Conservation (phyloP, 1,140 invertebrate species). For the Drosophila pectinifera region DNA sequence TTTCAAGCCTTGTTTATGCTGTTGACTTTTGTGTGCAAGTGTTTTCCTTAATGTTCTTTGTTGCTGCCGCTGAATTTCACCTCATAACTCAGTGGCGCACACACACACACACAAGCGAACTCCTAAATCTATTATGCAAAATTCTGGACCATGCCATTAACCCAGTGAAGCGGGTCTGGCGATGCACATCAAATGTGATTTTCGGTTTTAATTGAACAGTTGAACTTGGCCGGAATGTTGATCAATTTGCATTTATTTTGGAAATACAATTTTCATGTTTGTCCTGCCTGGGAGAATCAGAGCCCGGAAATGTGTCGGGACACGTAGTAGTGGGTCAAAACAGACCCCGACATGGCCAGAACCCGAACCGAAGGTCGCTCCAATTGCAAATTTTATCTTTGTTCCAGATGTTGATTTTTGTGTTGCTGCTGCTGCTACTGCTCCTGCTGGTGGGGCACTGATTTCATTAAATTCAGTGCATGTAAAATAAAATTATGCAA, state of each 20-base stretch:
- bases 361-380: conserved; percentile 21
- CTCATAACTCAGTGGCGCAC: conserved; percentile 35
- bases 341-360: conserved; percentile 29
- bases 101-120: conserved; percentile 8
- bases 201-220: conserved; percentile 37
- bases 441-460: conserved; percentile 7
- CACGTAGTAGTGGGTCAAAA: conserved; percentile 25
- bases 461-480: conserved; percentile 57
- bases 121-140: conserved; percentile 39
- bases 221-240: conserved; percentile 36
- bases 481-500: conserved; percentile 74
- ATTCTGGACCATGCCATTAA: conserved; percentile 19
- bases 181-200: conserved; percentile 31
- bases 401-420: conserved; percentile 45
- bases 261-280: conserved; percentile 50
- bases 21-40: conserved; percentile 70
- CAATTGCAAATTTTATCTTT: conserved; percentile 42
- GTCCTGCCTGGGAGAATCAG: conserved; percentile 17
- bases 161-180: conserved; percentile 1
- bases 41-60: conserved; percentile 57
- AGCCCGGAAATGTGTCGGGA: conserved; percentile 43
- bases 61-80: conserved; percentile 17
- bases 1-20: conserved; percentile 66
- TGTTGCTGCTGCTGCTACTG: conserved; percentile 20
- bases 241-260: conserved; percentile 54